Base-by-base conservation (phyloP, 1,140 invertebrate species). In the Paralvinella palmiformis region DNA sequence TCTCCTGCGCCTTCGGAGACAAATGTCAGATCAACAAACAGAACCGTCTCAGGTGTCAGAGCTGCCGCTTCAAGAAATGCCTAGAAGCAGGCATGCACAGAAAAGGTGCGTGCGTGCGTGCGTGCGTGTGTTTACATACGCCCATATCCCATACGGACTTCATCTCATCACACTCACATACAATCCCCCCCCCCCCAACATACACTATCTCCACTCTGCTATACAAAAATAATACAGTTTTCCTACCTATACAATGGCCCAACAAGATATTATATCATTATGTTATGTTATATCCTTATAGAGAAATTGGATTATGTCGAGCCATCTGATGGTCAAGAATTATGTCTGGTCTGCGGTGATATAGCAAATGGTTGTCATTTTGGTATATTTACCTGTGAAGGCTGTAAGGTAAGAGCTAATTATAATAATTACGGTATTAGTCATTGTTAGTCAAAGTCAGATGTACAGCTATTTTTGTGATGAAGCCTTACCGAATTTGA, bases 41-140 rank as follows among this genome's bases (percentile, higher is more conserved):
- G 10, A 33, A 33, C 17, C 59, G 59, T 7, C n/a, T 45, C 78
- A 85, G 93, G 64, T 97, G 95, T 74, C 95, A 97, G 79, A 96
- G 94, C 79, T 97, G 94, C 79, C 86, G 94, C 69, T 97, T 95
- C 78, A 93, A 97, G 81, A 97, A 98, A 85, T 98, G 95, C 82
- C 83, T 98, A 35, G 86, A 87, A 29, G 94, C 96, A 24, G 95
- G 95, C 50, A 98, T 98, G 95, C 94, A 96, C 0, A 93, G 95
- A 83, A 84, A 96, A 94, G 83, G 79, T 27, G n/a, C n/a, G n/a
- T n/a, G n/a, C n/a, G n/a, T n/a, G n/a, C n/a, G n/a, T n/a, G n/a
- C n/a, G n/a, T n/a, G n/a, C n/a, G n/a, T n/a, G n/a, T n/a, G n/a
- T n/a, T n/a, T n/a, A n/a, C n/a, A n/a, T n/a, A n/a, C n/a, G n/a